These are phyloP conservation scores for Lepidochrysops patricia DNA, from an alignment of 2,888 invertebrate species.

Conservation along the genomic window DNA sequence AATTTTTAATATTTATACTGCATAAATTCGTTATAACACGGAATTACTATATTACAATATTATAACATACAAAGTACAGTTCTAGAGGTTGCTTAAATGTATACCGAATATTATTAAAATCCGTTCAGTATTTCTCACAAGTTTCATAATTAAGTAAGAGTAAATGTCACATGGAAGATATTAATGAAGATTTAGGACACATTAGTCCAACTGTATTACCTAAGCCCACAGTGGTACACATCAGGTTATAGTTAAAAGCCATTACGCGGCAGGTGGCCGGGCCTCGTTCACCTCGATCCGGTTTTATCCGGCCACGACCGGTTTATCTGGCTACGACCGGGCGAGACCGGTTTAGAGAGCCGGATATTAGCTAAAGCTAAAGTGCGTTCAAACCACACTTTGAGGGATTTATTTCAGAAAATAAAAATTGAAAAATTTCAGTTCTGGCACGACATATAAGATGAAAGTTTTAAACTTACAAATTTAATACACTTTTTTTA, in stretches of 20 bases:
- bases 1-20: too few species aligned
- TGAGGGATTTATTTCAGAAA: not conserved
- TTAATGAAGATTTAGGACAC: not conserved
- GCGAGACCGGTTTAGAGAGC: slow-evolving; percentile 11
- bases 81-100: too few species aligned
- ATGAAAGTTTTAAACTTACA: not conserved
- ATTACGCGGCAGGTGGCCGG: slow-evolving; percentile 13
- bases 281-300: slow-evolving; percentile 14
- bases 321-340: slow-evolving; percentile 19
- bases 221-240: not conserved
- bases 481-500: too few species aligned
- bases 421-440: not conserved
- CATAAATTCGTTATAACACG: too few species aligned
- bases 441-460: not conserved
- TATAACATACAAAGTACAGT: too few species aligned
- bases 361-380: slow-evolving; percentile 2
- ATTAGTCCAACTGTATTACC: not conserved
- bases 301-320: slow-evolving; percentile 20
- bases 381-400: not conserved
- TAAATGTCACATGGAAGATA: too few species aligned
- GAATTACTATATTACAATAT: too few species aligned
- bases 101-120: too few species aligned
- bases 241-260: slow-evolving; percentile 9
- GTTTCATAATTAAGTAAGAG: too few species aligned
- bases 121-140: too few species aligned